Conservation (phyloP, 2,797 vertebrate genomes). For the Fringilla coelebs region DNA sequence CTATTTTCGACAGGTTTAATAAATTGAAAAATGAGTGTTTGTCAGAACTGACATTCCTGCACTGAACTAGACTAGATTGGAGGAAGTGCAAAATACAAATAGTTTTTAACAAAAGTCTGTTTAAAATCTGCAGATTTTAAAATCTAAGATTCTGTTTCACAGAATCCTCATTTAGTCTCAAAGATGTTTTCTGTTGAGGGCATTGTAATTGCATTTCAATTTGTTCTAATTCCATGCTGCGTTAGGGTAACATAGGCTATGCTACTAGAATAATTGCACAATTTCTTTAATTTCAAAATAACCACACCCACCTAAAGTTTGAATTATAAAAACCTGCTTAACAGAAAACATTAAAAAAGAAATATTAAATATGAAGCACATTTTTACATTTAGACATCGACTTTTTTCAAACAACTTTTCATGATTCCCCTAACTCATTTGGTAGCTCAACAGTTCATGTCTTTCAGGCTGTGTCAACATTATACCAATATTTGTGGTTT, state of each 20-base stretch:
- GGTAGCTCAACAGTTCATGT: background rate
- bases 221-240: background rate
- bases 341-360: background rate
- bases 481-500: background rate
- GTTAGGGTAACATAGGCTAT: background rate
- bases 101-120: background rate
- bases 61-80: background rate
- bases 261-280: background rate
- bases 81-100: background rate
- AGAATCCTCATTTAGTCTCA: background rate
- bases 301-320: background rate
- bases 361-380: background rate
- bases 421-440: background rate
- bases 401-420: background rate
- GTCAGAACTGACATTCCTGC: background rate
- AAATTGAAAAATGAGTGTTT: background rate
- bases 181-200: background rate
- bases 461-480: background rate
- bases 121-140: background rate
- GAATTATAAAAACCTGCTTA: background rate
- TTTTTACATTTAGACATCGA: background rate
- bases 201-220: background rate
- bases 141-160: background rate
- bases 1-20: background rate
- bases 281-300: background rate